Evolutionary conservation across 2,888 invertebrate genomes (phyloP).

Genomic region (Melangyna quadrimaculata): DNA sequence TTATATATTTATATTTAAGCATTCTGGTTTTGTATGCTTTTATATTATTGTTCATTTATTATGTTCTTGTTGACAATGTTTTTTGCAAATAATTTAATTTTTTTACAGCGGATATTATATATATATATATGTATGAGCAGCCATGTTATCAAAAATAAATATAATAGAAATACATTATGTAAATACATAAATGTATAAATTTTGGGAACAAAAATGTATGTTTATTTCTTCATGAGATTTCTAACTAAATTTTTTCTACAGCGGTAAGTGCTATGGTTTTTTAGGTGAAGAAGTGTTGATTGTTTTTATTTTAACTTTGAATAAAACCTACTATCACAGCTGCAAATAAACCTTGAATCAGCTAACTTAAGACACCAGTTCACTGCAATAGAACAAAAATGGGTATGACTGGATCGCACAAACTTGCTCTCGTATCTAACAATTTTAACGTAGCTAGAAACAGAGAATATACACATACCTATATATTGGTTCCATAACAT

Average conservation of each 20-base stretch:
- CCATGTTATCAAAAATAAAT: conserved; percentile 31
- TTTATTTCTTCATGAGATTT: conserved; percentile 1
- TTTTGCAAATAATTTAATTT: conserved; percentile 4
- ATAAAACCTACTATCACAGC: too few species aligned
- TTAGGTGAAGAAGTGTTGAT: too few species aligned
- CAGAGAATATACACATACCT: too few species aligned
- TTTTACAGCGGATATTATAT: conserved; percentile 31
- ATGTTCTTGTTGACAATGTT: conserved; percentile 28
- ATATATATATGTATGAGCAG: too few species aligned
- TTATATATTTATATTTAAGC: not conserved
- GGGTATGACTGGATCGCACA: too few species aligned
- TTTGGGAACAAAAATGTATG: conserved; percentile 32
- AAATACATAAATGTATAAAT: not conserved
- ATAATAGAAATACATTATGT: conserved; percentile 24
- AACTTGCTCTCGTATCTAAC: too few species aligned
- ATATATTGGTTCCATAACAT: too few species aligned
- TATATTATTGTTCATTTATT: conserved; percentile 13
- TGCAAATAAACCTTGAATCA: too few species aligned
- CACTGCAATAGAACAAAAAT: too few species aligned
- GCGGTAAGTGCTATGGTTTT: not conserved
- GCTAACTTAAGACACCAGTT: too few species aligned
- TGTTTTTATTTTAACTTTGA: too few species aligned
- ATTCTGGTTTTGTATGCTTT: conserved; percentile 22
- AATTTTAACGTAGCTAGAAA: too few species aligned
- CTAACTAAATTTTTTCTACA: not conserved